Percentiles rank a stretch among this genome's conserved stretches.
phyloP scores from a whole-genome alignment of 2,888 invertebrate genomes.

The Tinea pellionella region DNA sequence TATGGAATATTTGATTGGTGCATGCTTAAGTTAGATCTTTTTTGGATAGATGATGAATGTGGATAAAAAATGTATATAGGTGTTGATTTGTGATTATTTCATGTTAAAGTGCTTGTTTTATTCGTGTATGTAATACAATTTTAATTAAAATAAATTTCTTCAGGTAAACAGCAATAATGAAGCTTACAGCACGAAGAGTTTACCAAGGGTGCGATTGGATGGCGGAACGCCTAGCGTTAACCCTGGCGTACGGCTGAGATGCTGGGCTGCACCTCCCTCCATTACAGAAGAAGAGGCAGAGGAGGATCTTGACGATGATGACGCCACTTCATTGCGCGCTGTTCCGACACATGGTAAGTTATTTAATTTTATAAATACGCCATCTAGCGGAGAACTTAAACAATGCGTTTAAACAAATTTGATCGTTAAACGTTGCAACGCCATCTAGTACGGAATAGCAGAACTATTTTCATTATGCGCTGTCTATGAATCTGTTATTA shows the following conservation, averaged over 20 bases:
- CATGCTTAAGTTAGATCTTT: background rate
- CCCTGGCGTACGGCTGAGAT: conserved; percentile 71
- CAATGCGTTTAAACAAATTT: background rate
- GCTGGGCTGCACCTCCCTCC: conserved; percentile 74
- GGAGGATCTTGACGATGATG: conserved; percentile 71
- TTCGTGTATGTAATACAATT: no score
- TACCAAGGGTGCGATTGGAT: conserved; percentile 77
- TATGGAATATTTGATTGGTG: background rate
- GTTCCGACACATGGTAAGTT: conserved; percentile 71
- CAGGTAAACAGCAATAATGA: conserved; percentile 52
- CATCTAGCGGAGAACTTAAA: background rate
- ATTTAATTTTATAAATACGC: background rate
- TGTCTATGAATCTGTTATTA: conserved; percentile 7
- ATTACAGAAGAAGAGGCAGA: conserved; percentile 76
- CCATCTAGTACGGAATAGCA: conserved; percentile 30
- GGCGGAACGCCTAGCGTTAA: conserved; percentile 70
- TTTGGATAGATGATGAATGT: background rate
- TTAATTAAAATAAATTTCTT: background rate
- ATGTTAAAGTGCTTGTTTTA: no score
- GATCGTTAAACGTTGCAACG: conserved; percentile 17
- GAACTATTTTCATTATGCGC: conserved; percentile 16
- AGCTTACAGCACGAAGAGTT: conserved; percentile 51
- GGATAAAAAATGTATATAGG: no score
- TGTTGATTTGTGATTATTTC: no score
- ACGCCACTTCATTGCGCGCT: conserved; percentile 74